A percentile compares a stretch with the other conserved stretches of the same genome.
phyloP scores from a whole-genome alignment of 2,888 invertebrate genomes.

The Lobophora halterata region DNA sequence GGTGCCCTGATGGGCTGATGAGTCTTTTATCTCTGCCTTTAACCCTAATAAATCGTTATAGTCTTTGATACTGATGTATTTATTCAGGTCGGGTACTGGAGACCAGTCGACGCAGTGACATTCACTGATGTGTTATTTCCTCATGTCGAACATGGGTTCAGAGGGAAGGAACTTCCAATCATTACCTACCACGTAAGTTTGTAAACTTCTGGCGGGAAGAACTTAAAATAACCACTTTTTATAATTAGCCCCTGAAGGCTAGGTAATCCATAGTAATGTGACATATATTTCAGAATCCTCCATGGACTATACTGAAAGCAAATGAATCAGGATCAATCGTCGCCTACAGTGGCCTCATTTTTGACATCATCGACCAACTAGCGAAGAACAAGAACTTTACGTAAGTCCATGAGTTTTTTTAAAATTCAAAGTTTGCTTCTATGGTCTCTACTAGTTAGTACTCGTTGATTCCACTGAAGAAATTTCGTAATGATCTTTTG shows the following conservation, averaged over 20 bases:
- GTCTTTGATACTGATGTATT: too few species aligned
- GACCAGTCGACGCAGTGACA: conserved; percentile 84
- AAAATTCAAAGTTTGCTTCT: not conserved
- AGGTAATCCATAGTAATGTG: too few species aligned
- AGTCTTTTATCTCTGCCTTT: too few species aligned
- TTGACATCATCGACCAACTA: conserved; percentile 89
- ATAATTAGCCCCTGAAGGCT: too few species aligned
- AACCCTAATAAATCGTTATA: too few species aligned
- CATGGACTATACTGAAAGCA: conserved; percentile 88
- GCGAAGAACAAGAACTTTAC: conserved; percentile 90
- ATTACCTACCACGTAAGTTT: conserved; percentile 87
- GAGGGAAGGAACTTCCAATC: conserved; percentile 86
- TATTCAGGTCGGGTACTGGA: conserved; percentile 86
- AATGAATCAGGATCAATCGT: conserved; percentile 81
- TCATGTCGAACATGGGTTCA: conserved; percentile 88
- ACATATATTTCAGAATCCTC: conserved; percentile 85
- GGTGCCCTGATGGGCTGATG: too few species aligned
- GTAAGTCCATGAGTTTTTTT: conserved; percentile 60
- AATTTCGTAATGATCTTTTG: too few species aligned
- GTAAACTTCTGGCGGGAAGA: too few species aligned
- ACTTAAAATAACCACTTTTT: too few species aligned
- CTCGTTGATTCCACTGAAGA: too few species aligned
- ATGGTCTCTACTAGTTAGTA: not conserved
- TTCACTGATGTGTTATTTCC: conserved; percentile 88
- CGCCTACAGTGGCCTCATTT: conserved; percentile 85